Conservation (phyloP, 2,888 invertebrate genomes). For the Prostheceraeus crozeri region DNA sequence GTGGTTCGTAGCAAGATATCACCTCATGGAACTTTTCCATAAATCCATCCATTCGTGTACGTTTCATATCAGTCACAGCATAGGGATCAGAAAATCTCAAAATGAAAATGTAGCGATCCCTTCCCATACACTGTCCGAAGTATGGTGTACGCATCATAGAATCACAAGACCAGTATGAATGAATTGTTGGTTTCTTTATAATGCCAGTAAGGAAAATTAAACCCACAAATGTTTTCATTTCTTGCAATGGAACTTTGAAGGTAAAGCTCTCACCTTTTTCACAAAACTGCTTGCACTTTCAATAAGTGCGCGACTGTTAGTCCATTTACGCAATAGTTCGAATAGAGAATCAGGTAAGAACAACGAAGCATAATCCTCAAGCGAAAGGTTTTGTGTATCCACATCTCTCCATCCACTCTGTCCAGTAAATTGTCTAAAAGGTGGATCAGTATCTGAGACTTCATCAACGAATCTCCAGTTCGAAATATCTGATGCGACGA, state of each 20-base stretch:
- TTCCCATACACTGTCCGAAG: constrained; percentile 10
- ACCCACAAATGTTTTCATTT: constrained; percentile 18
- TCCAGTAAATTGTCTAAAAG: too few species aligned
- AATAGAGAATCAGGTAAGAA: too few species aligned
- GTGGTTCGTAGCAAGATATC: constrained; percentile 3
- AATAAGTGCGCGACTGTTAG: constrained; percentile 3
- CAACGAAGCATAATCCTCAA: too few species aligned
- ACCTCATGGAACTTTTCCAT: constrained; percentile 25
- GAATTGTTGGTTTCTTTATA: constrained; percentile 14
- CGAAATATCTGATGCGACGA: too few species aligned
- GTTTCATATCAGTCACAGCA: constrained; percentile 4
- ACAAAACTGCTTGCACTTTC: constrained; percentile 11
- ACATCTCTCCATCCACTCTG: too few species aligned
- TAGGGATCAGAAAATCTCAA: background rate
- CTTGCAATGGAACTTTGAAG: background rate
- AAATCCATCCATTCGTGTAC: constrained; percentile 2
- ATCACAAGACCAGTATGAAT: background rate
- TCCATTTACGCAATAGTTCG: constrained; percentile 22
- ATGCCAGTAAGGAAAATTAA: background rate
- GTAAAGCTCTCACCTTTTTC: background rate
- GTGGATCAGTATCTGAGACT: too few species aligned
- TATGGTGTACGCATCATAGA: constrained; percentile 1
- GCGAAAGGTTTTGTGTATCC: too few species aligned
- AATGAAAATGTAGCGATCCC: background rate
- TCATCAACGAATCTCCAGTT: too few species aligned